Evolutionary conservation across 2,113 vertebrate species (phyloP).

Genomic region (Calyptommatus sinebrachiatus): DNA sequence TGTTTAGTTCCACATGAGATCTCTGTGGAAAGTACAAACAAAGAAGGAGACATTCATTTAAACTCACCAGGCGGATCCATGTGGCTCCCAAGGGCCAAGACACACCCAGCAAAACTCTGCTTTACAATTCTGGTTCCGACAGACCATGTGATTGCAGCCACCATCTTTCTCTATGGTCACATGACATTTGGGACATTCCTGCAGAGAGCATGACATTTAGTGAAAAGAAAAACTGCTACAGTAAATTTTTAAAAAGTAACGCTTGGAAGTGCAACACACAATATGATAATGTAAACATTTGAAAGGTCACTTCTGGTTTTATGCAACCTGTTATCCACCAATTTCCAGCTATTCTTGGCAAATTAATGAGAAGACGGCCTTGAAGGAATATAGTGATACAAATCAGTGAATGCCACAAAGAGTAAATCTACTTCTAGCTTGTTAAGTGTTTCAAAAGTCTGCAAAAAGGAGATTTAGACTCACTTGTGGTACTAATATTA

Average conservation of each 20-base stretch:
- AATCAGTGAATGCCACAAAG: not conserved
- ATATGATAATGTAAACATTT: too few relatives aligned
- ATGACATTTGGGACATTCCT: constrained; percentile 99
- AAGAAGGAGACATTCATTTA: not conserved
- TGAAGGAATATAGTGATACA: not conserved
- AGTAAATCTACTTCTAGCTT: not conserved
- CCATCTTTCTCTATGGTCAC: constrained; percentile 99
- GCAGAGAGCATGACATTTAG: constrained; percentile 48
- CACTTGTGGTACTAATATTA: not conserved
- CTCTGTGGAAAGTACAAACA: not conserved
- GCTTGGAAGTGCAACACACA: too few relatives aligned
- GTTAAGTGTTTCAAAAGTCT: not conserved
- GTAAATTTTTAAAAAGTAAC: too few relatives aligned
- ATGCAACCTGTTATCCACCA: not conserved
- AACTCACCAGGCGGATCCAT: constrained; percentile 97
- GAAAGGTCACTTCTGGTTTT: not conserved
- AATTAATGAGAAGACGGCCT: not conserved
- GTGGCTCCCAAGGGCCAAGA: constrained; percentile 97
- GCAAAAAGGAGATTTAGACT: not conserved
- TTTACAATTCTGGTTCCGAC: constrained; percentile 99
- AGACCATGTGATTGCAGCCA: constrained; percentile 99
- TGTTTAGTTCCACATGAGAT: not conserved
- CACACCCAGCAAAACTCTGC: constrained; percentile 99
- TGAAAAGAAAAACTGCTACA: too few relatives aligned
- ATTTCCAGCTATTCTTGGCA: not conserved